Evolutionary conservation across 2,888 invertebrate species (phyloP).

Genomic region (Dicyrtoma fusca): DNA sequence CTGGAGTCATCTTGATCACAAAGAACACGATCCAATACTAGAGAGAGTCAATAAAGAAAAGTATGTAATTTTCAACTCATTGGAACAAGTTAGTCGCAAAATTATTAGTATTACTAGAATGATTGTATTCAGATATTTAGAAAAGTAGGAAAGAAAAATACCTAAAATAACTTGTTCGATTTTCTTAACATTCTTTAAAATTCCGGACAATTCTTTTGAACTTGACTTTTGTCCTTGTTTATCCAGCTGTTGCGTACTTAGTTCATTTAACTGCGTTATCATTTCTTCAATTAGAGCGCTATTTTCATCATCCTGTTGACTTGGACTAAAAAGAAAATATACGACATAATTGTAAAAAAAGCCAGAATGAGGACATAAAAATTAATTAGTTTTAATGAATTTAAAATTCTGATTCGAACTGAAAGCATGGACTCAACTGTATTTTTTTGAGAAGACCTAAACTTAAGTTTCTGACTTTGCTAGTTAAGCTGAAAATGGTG

Average conservation of each 20-base stretch:
- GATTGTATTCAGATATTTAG: no score
- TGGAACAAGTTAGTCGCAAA: no score
- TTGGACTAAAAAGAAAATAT: constrained; percentile 56
- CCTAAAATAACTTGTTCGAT: constrained; percentile 64
- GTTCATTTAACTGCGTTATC: constrained; percentile 57
- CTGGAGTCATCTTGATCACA: constrained; percentile 57
- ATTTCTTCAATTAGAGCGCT: constrained; percentile 58
- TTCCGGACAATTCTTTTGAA: constrained; percentile 63
- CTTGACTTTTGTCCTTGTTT: constrained; percentile 51
- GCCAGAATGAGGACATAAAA: background rate
- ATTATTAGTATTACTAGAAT: no score
- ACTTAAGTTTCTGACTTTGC: constrained; percentile 61
- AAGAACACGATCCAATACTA: constrained; percentile 58
- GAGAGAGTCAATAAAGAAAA: constrained; percentile 1
- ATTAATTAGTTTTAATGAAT: no score
- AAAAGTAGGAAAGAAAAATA: constrained; percentile 55
- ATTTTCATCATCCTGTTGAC: constrained; percentile 58
- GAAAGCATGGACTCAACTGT: constrained; percentile 59
- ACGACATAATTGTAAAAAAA: constrained; percentile 19
- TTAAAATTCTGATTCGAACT: no score
- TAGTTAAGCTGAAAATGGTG: constrained; percentile 61
- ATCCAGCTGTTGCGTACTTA: constrained; percentile 51
- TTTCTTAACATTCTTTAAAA: constrained; percentile 63
- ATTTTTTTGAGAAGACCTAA: constrained; percentile 61
- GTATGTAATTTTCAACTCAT: no score